Base-by-base conservation (phyloP, 1,140 invertebrate species). In the Bombus difficillimus region DNA sequence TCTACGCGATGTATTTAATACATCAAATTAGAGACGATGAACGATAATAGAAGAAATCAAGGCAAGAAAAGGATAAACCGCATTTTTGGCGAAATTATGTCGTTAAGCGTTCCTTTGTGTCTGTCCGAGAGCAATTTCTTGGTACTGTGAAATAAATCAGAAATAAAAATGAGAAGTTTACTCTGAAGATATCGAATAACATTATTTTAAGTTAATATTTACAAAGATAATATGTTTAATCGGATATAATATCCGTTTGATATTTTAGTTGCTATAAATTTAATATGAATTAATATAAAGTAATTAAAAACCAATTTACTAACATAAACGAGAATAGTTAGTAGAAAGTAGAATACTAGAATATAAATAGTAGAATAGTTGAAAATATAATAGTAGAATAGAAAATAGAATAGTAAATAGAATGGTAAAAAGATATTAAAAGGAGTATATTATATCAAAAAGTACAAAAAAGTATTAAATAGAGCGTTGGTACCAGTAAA, bases 1-100 rank as follows among this genome's bases (percentile, higher is more conserved):
- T 10, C 53, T 64, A 22, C 8, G n/a, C 12, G 41, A 39, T n/a
- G 13, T 41, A 22, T 53, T 53, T 62, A 47, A 64, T 34, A n/a
- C 74, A 76, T 76, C 39, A 32, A 66, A 83, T 83, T 76, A 76
- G 12, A 32, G 22, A 39, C 32, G 25, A 39, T 15, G 41, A n/a
- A 66, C 25, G 72, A 22, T 15, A 76, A 83, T 59, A 22, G 53
- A 73, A 18, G 53, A 73, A 62, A 43, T 73, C 69, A 34, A 34
- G 39, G 39, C 39, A 32, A 47, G 28, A 25, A n/a, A 53, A 32
- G 3, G 22, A 12, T 59, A 62, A 22, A 13, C 34, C 43, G 41
- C 41, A 83, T 53, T 68, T 41, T 76, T 76, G 1, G 39, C 41
- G 10, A 12, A 53, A 57, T 83, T 34, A 28, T 6, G 28, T 75